Conservation (phyloP, 64 coral and sea anemone genomes). For the Anthopleura sola region DNA sequence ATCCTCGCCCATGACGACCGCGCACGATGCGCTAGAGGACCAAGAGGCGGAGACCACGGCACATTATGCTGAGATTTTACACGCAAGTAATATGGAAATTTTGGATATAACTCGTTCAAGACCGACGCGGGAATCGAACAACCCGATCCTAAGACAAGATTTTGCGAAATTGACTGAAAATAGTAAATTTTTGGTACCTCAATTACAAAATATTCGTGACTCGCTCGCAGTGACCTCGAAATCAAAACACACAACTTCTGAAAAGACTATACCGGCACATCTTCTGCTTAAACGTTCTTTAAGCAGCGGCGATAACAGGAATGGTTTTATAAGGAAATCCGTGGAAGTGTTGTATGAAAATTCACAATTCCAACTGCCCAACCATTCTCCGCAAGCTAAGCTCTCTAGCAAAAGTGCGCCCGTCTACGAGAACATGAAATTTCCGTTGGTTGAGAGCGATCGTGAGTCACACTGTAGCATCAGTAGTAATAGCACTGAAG, state of each 20-base stretch:
- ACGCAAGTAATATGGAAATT: constrained; percentile 29
- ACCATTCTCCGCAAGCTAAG: constrained; percentile 29
- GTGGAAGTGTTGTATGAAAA: constrained; percentile 43
- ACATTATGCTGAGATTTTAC: constrained; percentile 79
- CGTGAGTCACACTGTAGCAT: constrained; percentile 35
- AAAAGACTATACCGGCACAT: not conserved
- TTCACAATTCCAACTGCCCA: constrained; percentile 19
- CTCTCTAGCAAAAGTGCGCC: not conserved
- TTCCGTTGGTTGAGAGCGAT: constrained; percentile 27
- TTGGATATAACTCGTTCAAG: constrained; percentile 69
- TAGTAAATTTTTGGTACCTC: constrained; percentile 1
- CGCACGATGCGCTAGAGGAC: not conserved
- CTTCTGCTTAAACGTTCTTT: constrained; percentile 44
- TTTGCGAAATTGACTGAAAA: constrained; percentile 40
- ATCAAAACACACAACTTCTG: not conserved
- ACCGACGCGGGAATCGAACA: constrained; percentile 80
- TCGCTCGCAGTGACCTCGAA: constrained; percentile 9
- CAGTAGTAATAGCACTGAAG: constrained; percentile 35
- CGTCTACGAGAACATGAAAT: constrained; percentile 43
- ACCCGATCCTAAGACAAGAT: constrained; percentile 83
- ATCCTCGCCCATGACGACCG: constrained; percentile 2
- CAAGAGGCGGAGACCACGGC: constrained; percentile 7
- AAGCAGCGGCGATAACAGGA: constrained; percentile 44
- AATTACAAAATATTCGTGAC: constrained; percentile 19
- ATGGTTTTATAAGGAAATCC: not conserved